Conservation (phyloP, 1,140 invertebrate species). For the Uloborus diversus region DNA sequence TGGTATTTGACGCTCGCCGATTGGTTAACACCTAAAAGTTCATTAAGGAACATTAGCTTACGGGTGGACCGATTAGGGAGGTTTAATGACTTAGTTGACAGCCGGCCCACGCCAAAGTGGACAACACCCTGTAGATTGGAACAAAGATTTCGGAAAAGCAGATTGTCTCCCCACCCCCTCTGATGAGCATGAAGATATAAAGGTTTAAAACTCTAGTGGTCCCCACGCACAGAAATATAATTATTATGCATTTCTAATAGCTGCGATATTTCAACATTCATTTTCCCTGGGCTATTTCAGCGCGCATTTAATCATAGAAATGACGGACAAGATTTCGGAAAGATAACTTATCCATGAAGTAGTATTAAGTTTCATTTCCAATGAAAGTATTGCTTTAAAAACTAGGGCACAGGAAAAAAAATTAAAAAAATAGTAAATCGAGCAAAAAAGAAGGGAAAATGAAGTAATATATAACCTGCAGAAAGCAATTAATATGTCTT, state of each 20-base stretch:
- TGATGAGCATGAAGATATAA: not conserved
- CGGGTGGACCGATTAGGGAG: constrained; percentile 5
- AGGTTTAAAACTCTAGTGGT: not conserved
- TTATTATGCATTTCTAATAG: not conserved
- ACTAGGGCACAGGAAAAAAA: too few species aligned
- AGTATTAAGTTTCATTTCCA: too few species aligned
- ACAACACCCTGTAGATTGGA: constrained; percentile 12
- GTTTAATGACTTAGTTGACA: constrained; percentile 24
- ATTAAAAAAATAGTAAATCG: too few species aligned
- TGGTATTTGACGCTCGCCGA: constrained; percentile 13
- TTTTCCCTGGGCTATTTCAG: not conserved
- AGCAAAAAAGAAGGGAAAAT: too few species aligned
- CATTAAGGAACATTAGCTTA: constrained; percentile 21
- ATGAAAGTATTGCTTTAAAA: too few species aligned
- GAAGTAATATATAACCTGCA: too few species aligned
- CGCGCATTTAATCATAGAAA: not conserved
- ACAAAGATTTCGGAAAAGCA: not conserved
- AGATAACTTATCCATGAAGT: too few species aligned
- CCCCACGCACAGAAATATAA: not conserved
- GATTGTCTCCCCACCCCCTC: not conserved
- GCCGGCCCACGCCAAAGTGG: constrained; percentile 4
- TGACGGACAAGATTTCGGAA: not conserved
- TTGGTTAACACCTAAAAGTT: constrained; percentile 16
- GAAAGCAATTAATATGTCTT: too few species aligned
- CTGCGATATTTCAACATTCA: not conserved